phyloP scores from a whole-genome alignment of 2,797 vertebrate genomes.

The Heliangelus exortis region DNA sequence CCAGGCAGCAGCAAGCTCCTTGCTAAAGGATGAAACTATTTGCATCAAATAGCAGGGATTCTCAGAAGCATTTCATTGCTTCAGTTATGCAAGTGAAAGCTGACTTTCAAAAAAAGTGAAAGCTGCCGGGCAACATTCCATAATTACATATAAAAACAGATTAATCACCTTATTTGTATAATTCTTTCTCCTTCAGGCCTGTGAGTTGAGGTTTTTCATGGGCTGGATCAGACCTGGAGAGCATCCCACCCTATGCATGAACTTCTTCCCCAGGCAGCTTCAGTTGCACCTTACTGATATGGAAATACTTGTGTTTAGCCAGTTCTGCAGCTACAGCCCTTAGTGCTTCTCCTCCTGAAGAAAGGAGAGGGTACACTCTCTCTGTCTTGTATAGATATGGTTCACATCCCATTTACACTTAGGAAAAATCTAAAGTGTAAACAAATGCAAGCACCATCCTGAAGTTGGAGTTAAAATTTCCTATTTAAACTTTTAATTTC shows the following conservation, averaged over 20 bases:
- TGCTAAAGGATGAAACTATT: neutral
- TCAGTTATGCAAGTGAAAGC: neutral
- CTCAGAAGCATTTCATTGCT: neutral
- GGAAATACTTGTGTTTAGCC: neutral
- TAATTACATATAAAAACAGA: neutral
- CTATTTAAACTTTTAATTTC: neutral
- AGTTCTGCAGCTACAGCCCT: neutral
- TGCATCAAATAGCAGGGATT: neutral
- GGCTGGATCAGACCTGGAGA: neutral
- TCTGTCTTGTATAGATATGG: neutral
- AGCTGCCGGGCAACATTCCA: neutral
- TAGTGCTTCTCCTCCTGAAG: neutral
- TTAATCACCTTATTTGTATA: neutral
- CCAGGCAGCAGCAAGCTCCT: neutral
- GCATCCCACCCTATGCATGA: neutral
- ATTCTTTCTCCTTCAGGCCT: neutral
- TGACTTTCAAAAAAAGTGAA: too few species aligned
- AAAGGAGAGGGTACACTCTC: neutral
- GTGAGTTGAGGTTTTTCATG: neutral
- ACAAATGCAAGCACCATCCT: neutral
- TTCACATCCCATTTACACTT: neutral
- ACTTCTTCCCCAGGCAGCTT: neutral
- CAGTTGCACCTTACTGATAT: neutral
- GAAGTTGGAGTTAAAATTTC: neutral
- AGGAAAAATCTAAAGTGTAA: neutral